These are phyloP conservation scores for Acanthosoma haemorrhoidale DNA, from an alignment of 2,888 invertebrate genomes.

Conservation along the genomic window DNA sequence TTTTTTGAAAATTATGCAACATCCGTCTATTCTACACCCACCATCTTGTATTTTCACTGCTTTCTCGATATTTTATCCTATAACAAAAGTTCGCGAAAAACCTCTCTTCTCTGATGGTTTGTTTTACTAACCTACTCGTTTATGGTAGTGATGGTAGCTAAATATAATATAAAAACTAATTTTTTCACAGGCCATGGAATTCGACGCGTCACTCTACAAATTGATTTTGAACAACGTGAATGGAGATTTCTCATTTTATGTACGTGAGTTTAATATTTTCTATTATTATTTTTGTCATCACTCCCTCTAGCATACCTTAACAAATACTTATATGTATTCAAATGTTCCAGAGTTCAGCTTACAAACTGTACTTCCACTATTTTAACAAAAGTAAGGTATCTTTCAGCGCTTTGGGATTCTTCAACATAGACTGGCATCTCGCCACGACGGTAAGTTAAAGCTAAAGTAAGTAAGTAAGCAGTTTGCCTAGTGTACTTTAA, in stretches of 20 bases:
- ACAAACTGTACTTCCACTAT: neutral
- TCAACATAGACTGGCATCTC: neutral
- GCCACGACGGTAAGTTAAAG: neutral
- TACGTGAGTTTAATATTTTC: neutral
- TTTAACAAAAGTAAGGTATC: neutral
- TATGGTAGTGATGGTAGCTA: too few relatives aligned
- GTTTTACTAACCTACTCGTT: too few relatives aligned
- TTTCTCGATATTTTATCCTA: too few relatives aligned
- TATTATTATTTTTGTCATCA: neutral
- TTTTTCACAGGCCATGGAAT: neutral
- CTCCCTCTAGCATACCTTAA: neutral
- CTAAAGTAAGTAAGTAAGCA: neutral
- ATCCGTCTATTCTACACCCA: too few relatives aligned
- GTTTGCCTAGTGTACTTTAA: too few relatives aligned
- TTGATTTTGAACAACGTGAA: neutral
- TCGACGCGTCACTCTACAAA: neutral
- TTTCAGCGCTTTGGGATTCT: neutral
- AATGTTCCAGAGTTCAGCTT: neutral
- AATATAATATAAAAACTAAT: neutral
- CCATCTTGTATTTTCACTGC: too few relatives aligned
- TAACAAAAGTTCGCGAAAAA: too few relatives aligned
- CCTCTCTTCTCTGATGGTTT: too few relatives aligned
- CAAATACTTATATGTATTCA: neutral
- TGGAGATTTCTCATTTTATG: neutral
- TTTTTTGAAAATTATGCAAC: too few relatives aligned